phyloP scores from a whole-genome alignment of 2,888 invertebrate species.

The Cerastis rubricosa region DNA sequence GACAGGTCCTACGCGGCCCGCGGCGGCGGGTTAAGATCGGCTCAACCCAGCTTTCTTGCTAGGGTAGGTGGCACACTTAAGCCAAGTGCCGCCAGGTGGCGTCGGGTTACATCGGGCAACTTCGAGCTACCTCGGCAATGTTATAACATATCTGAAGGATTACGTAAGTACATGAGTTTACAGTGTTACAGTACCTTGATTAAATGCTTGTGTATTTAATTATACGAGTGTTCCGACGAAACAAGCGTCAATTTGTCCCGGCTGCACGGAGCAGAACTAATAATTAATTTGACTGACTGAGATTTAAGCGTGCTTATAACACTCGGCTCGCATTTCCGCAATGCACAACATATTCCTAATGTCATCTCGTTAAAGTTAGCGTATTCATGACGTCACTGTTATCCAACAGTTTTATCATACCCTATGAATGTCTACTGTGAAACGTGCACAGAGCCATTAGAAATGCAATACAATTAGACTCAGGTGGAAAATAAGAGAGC shows the following conservation, averaged over 20 bases:
- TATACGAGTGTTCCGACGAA: constrained; percentile 60
- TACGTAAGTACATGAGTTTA: constrained; percentile 53
- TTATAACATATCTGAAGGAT: constrained; percentile 61
- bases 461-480: neutral
- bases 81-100: constrained; percentile 60
- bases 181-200: constrained; percentile 59
- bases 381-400: constrained; percentile 48
- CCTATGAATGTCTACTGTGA: neutral
- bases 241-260: constrained; percentile 66
- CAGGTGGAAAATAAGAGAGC: no score
- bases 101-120: constrained; percentile 47
- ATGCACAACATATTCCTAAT: constrained; percentile 65
- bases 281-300: constrained; percentile 67
- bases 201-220: constrained; percentile 65
- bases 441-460: neutral
- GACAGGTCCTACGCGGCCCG: constrained; percentile 79
- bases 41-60: constrained; percentile 75
- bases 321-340: constrained; percentile 62
- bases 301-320: constrained; percentile 65
- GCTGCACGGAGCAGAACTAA: constrained; percentile 64
- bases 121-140: constrained; percentile 51
- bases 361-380: constrained; percentile 49
- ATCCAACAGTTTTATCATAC: constrained; percentile 28
- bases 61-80: constrained; percentile 72
- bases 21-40: constrained; percentile 77